Percentiles rank a stretch among this genome's conserved stretches.
These are phyloP conservation scores for Tachyglossus aculeatus DNA, from an alignment of 2,797 vertebrate species.

Conservation along the genomic window DNA sequence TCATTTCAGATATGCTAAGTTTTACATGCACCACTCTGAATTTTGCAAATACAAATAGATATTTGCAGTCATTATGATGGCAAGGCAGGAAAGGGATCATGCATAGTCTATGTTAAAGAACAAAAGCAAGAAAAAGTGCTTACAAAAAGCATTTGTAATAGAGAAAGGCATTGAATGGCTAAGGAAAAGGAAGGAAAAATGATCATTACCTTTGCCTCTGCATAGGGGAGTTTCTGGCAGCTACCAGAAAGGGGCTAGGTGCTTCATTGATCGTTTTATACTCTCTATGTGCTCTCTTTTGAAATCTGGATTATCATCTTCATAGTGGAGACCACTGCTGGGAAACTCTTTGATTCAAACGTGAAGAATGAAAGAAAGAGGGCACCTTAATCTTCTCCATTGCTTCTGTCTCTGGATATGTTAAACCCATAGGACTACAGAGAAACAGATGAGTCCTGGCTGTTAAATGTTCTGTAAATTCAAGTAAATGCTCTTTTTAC, in stretches of 20 bases:
- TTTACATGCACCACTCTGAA: not conserved
- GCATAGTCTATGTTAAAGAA: not conserved
- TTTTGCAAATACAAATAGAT: not conserved
- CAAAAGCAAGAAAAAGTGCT: not conserved
- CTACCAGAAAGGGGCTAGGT: not conserved
- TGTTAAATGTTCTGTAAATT: not conserved
- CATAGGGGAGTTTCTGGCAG: not conserved
- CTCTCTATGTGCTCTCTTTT: not conserved
- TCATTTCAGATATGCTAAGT: not conserved
- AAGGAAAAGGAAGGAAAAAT: not conserved
- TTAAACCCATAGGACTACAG: fast-evolving
- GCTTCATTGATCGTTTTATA: not conserved
- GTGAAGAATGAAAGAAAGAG: not conserved
- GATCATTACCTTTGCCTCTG: too few species aligned
- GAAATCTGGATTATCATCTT: not conserved
- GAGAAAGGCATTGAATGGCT: not conserved
- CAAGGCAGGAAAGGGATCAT: not conserved
- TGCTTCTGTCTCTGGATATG: not conserved
- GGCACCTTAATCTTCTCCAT: fast-evolving
- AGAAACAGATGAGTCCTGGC: not conserved
- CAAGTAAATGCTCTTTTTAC: not conserved
- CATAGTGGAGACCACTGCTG: not conserved
- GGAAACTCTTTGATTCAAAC: fast-evolving
- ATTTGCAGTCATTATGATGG: not conserved
- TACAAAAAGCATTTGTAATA: not conserved